These are phyloP conservation scores for Bergia puertoricense DNA, from an alignment of 92 coral and sea anemone genomes.

Conservation along the genomic window DNA sequence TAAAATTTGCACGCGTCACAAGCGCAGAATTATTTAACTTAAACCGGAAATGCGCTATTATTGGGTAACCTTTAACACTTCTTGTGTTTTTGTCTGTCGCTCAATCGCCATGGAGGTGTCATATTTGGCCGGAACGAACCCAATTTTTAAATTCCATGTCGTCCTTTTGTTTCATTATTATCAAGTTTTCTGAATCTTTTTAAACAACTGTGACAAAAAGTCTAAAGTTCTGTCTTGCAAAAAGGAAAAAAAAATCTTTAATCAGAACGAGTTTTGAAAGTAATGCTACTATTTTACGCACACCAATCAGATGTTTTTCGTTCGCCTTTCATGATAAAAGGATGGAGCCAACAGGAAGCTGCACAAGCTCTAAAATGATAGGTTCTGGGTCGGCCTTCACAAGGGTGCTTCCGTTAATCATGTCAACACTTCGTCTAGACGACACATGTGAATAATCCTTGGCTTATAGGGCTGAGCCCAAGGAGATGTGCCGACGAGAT, in stretches of 20 bases:
- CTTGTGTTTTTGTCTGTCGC: neutral
- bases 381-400: neutral
- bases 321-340: neutral
- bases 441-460: neutral
- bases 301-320: neutral
- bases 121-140: neutral
- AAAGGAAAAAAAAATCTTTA: too few relatives aligned
- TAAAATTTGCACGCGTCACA: constrained; percentile 1
- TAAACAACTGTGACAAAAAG: too few relatives aligned
- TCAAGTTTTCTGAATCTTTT: neutral
- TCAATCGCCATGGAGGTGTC: neutral
- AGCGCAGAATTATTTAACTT: neutral
- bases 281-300: too few relatives aligned
- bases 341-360: neutral
- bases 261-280: too few relatives aligned
- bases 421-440: neutral
- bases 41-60: constrained; percentile 22
- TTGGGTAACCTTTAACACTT: constrained; percentile 9
- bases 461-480: neutral
- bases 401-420: neutral
- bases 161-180: neutral
- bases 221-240: too few relatives aligned
- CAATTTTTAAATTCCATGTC: neutral
- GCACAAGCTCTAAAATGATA: neutral
- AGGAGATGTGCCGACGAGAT: neutral